Base-by-base conservation (phyloP, 2,888 invertebrate genomes). In the Drosophila glabriapex region DNA sequence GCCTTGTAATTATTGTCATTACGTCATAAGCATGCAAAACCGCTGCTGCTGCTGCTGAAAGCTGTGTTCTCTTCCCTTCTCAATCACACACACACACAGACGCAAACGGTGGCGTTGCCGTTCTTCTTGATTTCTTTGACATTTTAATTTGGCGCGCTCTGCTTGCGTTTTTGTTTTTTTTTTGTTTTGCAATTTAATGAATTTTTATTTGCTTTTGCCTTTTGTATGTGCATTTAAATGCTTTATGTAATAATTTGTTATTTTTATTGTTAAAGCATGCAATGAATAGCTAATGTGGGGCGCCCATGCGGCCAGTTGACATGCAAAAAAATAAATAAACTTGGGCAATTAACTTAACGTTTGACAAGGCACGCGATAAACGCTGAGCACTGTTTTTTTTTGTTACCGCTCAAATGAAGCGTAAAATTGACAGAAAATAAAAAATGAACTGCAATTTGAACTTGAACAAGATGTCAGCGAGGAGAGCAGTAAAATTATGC, bases 211-310 rank as follows among this genome's bases (percentile, higher is more conserved):
- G 49, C 61, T 72, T 31, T 59, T 54, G 60, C 59, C 68, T 70
- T 65, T 68, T 76, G 73, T 69, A 82, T 80, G 76, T 76, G 71
- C 60, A 73, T 84, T 74, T 76, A 81, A 83, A 77, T 76, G 62
- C 49, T 78, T 85, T 80, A 74, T 68, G 81, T 85, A 85, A 83
- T 85, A 73, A 73, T 85, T 82, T 78, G 71, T 71, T 80, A 63
- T 67, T 75, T 86, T 86, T 80, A 86, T 82, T 80, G 84, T 64
- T 68, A 61, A 73, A 76, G 70, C 75, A 80, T 78, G 87, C 63
- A 62, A 69, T 65, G 85, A 87, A 85, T 81, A 46, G 55, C 69
- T 67, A 85, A 83, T 81, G 39, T 66, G 55, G 39, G 53, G 43
- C 29, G 54, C 41, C 67, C 50, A 65, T 43, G 64, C 62, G 54